Conservation (phyloP, 35 echinoderm and acorn worm species). For the Holothuria glaberrima region DNA sequence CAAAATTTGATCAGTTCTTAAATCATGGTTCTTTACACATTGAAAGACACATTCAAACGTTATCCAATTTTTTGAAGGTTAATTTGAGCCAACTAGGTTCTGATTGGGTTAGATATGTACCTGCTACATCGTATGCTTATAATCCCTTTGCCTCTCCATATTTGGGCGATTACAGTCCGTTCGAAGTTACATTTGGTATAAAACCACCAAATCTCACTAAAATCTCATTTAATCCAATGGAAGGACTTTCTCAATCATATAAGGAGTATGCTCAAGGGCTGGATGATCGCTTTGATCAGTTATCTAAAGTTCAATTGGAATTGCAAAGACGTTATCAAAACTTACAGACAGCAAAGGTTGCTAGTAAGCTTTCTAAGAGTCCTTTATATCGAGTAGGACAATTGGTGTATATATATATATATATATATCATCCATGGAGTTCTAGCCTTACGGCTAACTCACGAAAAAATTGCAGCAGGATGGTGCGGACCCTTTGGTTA, state of each 20-base stretch:
- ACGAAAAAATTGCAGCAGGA: background rate
- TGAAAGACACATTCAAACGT: conserved; percentile 34
- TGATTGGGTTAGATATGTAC: conserved; percentile 8
- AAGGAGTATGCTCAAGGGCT: background rate
- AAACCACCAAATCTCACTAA: background rate
- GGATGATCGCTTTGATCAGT: background rate
- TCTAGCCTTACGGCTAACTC: background rate
- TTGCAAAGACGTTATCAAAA: conserved; percentile 4
- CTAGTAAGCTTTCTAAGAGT: background rate
- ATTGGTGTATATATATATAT: no score
- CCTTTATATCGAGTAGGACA: background rate
- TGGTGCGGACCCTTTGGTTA: background rate
- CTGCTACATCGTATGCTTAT: conserved; percentile 14
- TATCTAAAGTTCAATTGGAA: background rate
- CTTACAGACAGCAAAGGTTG: background rate
- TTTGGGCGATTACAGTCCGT: conserved; percentile 23
- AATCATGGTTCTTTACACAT: conserved; percentile 55
- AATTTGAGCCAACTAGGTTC: conserved; percentile 39
- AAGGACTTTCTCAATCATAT: background rate
- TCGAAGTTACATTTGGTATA: background rate
- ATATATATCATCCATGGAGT: background rate
- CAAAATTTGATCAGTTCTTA: conserved; percentile 26
- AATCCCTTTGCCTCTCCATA: conserved; percentile 47
- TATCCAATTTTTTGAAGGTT: conserved; percentile 26
- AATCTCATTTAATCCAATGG: background rate